Evolutionary conservation across 2,113 vertebrate genomes (phyloP), one percentile per base, ranked within the genome.

Genomic region (Ancistrus triradiatus): DNA sequence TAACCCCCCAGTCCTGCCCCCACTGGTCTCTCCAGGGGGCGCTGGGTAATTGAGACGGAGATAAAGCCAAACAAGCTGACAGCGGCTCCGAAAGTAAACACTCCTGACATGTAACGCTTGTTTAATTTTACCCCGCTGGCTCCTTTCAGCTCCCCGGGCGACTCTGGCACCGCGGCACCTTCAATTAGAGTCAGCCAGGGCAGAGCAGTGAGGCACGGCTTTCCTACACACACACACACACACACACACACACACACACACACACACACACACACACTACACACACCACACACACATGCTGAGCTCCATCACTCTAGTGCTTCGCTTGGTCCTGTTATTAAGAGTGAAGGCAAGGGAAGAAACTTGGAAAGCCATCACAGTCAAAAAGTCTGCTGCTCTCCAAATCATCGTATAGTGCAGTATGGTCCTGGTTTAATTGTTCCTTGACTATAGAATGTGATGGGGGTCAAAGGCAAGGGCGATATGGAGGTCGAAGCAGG

Each of bases 91-190:
- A 87, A 72, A 74, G 61, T 86, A 87, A 88, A 74, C 81, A 80
- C 73, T 82, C 78, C 76, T 83, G 86, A 85, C 79, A 74, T 77
- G 67, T 77, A 78, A 80, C 75, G 81, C 83, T 86, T 87, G 86
- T 86, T 85, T 85, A 86, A 85, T 86, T 82, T 82, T 76, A 78
- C 75, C 78, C 74, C 70, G 51, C 56, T 31, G 63, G 63, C 69
- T 64, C 42, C 13, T 4, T 3, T 17, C 19, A 24, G 66, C 67
- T 77, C 72, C 58, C 51, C 4, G 64, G 67, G 67, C 63, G 59
- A 72, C 66, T 70, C 63, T 63, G 68, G 63, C 69, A 48, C 62
- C 35, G 19, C 48, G 55, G 60, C 69, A 58, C 42, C 55, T 2
- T 49, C 70, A 79, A 75, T 79, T 77, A 73, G 69, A 69, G 27